These are phyloP conservation scores for Pontoporia blainvillei DNA, from an alignment of 2,113 vertebrate species.

Conservation along the genomic window DNA sequence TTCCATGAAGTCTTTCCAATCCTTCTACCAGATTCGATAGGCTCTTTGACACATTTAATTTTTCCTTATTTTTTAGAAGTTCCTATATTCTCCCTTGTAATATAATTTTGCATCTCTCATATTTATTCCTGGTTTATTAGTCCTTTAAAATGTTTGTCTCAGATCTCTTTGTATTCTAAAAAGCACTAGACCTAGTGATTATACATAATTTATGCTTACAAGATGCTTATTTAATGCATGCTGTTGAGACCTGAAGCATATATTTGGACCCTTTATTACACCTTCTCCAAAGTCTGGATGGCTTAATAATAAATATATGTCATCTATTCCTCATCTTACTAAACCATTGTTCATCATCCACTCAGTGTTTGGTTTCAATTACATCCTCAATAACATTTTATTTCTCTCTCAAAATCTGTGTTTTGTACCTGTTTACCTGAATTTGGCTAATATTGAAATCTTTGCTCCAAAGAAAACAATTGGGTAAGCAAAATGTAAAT, in stretches of 20 bases:
- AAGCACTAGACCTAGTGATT: neutral
- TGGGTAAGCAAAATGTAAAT: constrained; percentile 32
- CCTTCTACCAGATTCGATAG: neutral
- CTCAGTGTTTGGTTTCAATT: constrained; percentile 57
- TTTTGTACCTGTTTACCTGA: constrained; percentile 39
- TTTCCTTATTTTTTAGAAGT: neutral
- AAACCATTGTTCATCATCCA: neutral
- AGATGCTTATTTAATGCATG: constrained; percentile 35
- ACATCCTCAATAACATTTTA: constrained; percentile 40
- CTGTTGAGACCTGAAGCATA: neutral
- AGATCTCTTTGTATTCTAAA: neutral
- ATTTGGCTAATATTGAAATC: constrained; percentile 28
- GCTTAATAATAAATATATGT: constrained; percentile 33
- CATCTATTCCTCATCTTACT: constrained; percentile 33
- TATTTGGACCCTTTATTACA: constrained; percentile 38
- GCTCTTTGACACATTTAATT: neutral
- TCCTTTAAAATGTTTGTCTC: constrained; percentile 3
- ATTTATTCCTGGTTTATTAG: neutral
- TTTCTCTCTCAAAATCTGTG: constrained; percentile 23
- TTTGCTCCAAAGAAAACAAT: constrained; percentile 47
- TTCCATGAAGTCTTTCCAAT: neutral
- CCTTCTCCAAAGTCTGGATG: neutral
- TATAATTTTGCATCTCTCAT: constrained; percentile 5
- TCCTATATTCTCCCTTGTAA: neutral
- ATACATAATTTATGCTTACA: constrained; percentile 38